phyloP scores from a whole-genome alignment of 37 sponge, comb jelly and placozoan species.

The Haliclona indistincta region DNA sequence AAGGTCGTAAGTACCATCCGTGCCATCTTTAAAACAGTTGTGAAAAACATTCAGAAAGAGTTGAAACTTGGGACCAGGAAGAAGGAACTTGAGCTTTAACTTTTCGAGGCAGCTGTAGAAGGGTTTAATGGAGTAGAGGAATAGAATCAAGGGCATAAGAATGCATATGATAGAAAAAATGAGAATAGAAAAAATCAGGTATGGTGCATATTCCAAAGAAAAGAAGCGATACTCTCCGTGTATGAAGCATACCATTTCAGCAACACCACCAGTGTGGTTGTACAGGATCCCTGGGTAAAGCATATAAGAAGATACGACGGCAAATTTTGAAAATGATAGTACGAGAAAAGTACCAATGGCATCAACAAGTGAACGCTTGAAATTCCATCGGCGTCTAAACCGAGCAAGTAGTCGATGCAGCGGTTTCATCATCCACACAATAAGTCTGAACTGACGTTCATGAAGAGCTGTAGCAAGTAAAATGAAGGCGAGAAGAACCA shows the following conservation, averaged over 20 bases:
- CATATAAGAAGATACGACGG: neutral
- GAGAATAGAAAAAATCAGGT: neutral
- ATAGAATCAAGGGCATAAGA: neutral
- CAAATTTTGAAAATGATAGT: slow-evolving; percentile 14
- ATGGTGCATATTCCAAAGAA: slow-evolving; percentile 3
- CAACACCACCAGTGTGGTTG: neutral
- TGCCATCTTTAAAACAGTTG: slow-evolving; percentile 35
- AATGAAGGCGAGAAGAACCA: slow-evolving; percentile 6
- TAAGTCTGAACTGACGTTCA: neutral
- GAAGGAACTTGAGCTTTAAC: neutral
- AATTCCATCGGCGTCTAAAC: neutral
- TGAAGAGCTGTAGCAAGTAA: neutral
- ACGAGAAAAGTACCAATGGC: slow-evolving; percentile 30
- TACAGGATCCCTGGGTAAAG: neutral
- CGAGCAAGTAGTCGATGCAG: neutral
- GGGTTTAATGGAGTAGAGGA: neutral
- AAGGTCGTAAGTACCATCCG: slow-evolving; percentile 8
- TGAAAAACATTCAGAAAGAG: slow-evolving; percentile 33
- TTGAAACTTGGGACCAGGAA: slow-evolving; percentile 12
- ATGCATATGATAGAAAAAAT: neutral
- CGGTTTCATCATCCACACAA: slow-evolving; percentile 13
- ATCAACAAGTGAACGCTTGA: slow-evolving; percentile 3
- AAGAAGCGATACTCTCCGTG: neutral
- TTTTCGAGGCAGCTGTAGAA: slow-evolving; percentile 2
- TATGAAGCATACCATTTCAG: neutral